Conservation (phyloP, 1,140 invertebrate species). For the Drosophila sulfurigaster region DNA sequence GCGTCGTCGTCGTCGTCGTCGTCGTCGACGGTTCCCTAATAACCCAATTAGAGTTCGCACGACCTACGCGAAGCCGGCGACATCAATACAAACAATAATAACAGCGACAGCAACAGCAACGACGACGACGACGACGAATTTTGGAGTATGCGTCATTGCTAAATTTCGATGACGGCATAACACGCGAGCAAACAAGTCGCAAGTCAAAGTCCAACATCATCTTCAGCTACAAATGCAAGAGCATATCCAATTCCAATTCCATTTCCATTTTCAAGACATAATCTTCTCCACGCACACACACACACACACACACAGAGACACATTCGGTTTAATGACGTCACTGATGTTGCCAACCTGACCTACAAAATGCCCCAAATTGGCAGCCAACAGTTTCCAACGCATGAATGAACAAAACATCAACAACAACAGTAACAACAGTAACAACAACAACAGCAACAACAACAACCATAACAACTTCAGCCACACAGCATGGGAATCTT, state of each 20-base stretch:
- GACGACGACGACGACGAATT: slow-evolving; percentile 16
- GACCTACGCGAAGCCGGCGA: slow-evolving; percentile 59
- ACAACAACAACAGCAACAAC: slow-evolving; percentile 2
- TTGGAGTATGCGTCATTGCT: slow-evolving; percentile 56
- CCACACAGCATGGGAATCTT: slow-evolving; percentile 3
- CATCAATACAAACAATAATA: slow-evolving; percentile 7
- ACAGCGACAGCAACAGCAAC: slow-evolving; percentile 20
- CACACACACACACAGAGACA: slow-evolving; percentile 17
- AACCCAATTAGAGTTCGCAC: slow-evolving; percentile 71
- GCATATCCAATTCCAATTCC: background rate
- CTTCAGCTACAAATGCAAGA: background rate
- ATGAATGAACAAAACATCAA: slow-evolving; percentile 33
- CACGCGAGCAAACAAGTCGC: background rate
- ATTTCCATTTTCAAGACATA: background rate
- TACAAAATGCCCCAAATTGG: slow-evolving; percentile 50
- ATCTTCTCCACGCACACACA: background rate
- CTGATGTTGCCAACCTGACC: slow-evolving; percentile 58
- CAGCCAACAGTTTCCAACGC: slow-evolving; percentile 30
- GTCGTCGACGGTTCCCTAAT: slow-evolving; percentile 66
- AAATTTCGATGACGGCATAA: slow-evolving; percentile 51
- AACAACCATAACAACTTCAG: slow-evolving; percentile 18
- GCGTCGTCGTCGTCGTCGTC: slow-evolving; percentile 54
- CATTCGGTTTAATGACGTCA: slow-evolving; percentile 59
- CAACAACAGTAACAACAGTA: background rate
- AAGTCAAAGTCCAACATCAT: slow-evolving; percentile 2